Percentiles rank a stretch among this genome's conserved stretches.
Evolutionary conservation across 2,888 invertebrate genomes (phyloP).

Genomic region (Amiota mariae): DNA sequence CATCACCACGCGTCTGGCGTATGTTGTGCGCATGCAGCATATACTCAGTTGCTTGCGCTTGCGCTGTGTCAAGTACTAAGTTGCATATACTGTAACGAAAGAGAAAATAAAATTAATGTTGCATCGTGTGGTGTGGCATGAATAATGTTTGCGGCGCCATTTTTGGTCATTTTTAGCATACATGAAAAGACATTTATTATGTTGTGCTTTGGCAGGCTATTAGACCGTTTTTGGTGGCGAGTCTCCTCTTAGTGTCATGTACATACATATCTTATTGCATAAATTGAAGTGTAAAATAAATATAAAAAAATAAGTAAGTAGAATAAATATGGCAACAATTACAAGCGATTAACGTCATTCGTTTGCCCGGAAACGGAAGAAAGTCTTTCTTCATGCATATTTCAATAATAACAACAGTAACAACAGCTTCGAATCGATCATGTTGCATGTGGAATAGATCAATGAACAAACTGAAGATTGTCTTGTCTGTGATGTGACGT

Average conservation of each 20-base stretch:
- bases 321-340: too few relatives aligned
- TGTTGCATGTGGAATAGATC: slow-evolving; percentile 29
- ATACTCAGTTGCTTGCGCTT: background rate
- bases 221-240: slow-evolving; percentile 1
- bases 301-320: too few relatives aligned
- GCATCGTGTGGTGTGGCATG: slow-evolving; percentile 15
- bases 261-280: too few relatives aligned
- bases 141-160: slow-evolving; percentile 23
- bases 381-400: slow-evolving; percentile 62
- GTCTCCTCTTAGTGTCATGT: background rate
- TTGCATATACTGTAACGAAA: slow-evolving; percentile 3
- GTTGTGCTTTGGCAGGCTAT: slow-evolving; percentile 5
- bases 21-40: slow-evolving; percentile 34
- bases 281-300: too few relatives aligned
- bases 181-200: slow-evolving; percentile 9
- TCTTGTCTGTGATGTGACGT: too few relatives aligned
- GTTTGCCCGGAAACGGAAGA: slow-evolving; percentile 63
- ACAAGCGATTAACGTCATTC: slow-evolving; percentile 4
- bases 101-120: slow-evolving; percentile 37
- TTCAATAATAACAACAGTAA: slow-evolving; percentile 52
- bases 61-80: background rate
- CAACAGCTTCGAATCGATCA: background rate
- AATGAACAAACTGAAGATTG: slow-evolving; percentile 30
- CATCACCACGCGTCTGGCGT: slow-evolving; percentile 33
- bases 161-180: slow-evolving; percentile 11